Evolutionary conservation across 1,140 invertebrate species (phyloP).

Genomic region (Ceratina japonica): DNA sequence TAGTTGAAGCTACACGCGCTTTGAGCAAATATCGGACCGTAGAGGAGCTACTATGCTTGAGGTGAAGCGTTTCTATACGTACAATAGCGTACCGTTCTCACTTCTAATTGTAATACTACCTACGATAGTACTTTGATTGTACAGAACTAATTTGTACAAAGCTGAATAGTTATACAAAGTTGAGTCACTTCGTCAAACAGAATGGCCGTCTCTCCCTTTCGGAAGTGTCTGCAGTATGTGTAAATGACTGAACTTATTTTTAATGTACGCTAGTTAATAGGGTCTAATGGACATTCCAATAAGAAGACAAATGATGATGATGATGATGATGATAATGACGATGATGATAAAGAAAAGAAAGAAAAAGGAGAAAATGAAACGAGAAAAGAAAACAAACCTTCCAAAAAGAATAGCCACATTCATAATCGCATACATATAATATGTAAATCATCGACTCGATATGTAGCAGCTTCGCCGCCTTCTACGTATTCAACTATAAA

Average conservation of each 20-base stretch:
- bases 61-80: slow-evolving; percentile 2
- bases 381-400: slow-evolving; percentile 48
- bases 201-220: slow-evolving; percentile 61
- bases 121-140: slow-evolving; percentile 22
- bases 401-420: slow-evolving; percentile 53
- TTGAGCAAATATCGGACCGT: slow-evolving; percentile 3
- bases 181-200: slow-evolving; percentile 41
- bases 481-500: slow-evolving; percentile 68
- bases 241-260: slow-evolving; percentile 73
- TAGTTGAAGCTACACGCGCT: slow-evolving; percentile 18
- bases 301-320: slow-evolving; percentile 6
- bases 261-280: slow-evolving; percentile 70
- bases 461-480: slow-evolving; percentile 61
- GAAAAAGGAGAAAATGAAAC: no score
- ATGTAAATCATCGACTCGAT: slow-evolving; percentile 54
- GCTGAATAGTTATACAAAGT: slow-evolving; percentile 39
- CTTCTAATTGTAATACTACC: slow-evolving; percentile 31
- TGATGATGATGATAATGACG: no score
- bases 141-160: slow-evolving; percentile 50
- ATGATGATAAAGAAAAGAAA: no score
- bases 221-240: slow-evolving; percentile 65
- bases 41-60: not conserved
- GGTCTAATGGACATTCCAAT: slow-evolving; percentile 65
- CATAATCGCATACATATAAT: slow-evolving; percentile 58
- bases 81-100: slow-evolving; percentile 6